Percentiles rank a stretch among this genome's conserved stretches.
Evolutionary conservation across 1,140 invertebrate species (phyloP).

Genomic region (Penaeus chinensis): DNA sequence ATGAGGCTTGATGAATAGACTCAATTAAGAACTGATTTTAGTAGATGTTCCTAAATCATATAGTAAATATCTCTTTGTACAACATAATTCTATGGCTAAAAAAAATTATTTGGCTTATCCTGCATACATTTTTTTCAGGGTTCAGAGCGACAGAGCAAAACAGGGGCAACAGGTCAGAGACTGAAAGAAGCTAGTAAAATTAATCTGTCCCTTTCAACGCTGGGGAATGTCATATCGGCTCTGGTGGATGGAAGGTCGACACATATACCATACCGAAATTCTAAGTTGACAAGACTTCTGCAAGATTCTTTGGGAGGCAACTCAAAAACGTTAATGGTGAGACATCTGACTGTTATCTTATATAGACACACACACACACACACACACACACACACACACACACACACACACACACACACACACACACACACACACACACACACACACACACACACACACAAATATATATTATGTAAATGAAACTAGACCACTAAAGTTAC

Average conservation of each 20-base stretch:
- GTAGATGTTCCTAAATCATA: too few relatives aligned
- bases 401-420: too few relatives aligned
- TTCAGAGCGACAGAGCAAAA: slow-evolving; percentile 92
- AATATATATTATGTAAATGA: too few relatives aligned
- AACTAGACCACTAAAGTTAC: too few relatives aligned
- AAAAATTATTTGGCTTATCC: background rate
- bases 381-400: too few relatives aligned
- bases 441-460: too few relatives aligned
- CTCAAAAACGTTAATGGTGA: slow-evolving; percentile 95
- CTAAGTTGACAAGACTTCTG: slow-evolving; percentile 90
- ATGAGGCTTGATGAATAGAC: too few relatives aligned
- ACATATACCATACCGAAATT: slow-evolving; percentile 95
- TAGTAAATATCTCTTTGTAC: background rate
- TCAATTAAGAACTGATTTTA: too few relatives aligned
- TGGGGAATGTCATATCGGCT: slow-evolving; percentile 96
- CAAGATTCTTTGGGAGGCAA: slow-evolving; percentile 97
- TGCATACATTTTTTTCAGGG: slow-evolving; percentile 70
- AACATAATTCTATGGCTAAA: background rate
- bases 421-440: too few relatives aligned
- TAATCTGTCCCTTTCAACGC: slow-evolving; percentile 91
- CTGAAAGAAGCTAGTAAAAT: slow-evolving; percentile 96
- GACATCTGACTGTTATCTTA: background rate
- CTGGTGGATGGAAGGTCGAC: slow-evolving; percentile 93
- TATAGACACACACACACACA: too few relatives aligned
- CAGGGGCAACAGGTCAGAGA: slow-evolving; percentile 87